These are phyloP conservation scores for Myiagra hebetior DNA, from an alignment of 2,113 vertebrate species.

Conservation along the genomic window DNA sequence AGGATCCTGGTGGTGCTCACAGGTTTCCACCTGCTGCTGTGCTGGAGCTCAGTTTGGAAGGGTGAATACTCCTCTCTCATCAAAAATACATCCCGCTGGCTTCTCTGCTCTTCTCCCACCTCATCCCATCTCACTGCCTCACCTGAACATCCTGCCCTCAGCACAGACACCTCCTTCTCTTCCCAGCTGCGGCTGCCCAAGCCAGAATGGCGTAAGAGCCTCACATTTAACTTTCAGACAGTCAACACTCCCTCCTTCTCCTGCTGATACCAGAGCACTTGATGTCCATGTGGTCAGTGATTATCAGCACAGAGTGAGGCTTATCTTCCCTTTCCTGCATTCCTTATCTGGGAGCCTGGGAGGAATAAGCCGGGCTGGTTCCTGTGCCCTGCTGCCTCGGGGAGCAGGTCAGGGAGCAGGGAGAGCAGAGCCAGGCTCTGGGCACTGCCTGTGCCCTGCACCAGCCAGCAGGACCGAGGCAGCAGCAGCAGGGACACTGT, in stretches of 20 bases:
- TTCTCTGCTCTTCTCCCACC: not conserved
- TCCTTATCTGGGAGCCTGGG: not conserved
- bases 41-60: not conserved
- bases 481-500: not conserved
- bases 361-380: not conserved
- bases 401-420: not conserved
- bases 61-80: not conserved
- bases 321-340: not conserved
- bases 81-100: not conserved
- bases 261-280: not conserved
- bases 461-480: not conserved
- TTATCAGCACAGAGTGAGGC: not conserved
- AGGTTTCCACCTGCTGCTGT: not conserved
- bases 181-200: not conserved
- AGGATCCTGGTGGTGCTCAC: not conserved
- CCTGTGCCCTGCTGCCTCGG: accelerated
- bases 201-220: not conserved
- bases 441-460: not conserved
- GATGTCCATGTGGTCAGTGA: not conserved
- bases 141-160: not conserved
- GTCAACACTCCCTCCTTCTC: not conserved
- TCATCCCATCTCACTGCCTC: not conserved
- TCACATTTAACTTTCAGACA: not conserved
- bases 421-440: not conserved
- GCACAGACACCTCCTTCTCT: not conserved